Evolutionary conservation across 2,888 invertebrate species (phyloP).

Genomic region (Agelastica alni): DNA sequence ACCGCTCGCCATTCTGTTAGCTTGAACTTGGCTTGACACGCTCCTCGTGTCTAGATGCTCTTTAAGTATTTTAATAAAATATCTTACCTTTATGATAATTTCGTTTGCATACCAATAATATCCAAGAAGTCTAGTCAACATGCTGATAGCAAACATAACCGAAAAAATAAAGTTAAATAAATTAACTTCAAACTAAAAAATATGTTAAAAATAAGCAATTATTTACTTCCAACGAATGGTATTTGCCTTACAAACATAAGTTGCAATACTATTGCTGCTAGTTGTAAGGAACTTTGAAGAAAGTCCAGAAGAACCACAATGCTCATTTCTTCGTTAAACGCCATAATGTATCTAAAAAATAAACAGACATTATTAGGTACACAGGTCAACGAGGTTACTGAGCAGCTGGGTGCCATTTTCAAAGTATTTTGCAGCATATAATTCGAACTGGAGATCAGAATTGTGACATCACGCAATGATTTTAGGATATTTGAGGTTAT

Average conservation of each 20-base stretch:
- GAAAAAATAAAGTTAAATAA: slow-evolving; percentile 24
- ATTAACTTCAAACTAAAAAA: slow-evolving; percentile 24
- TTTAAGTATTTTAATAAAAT: background rate
- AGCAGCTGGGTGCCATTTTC: too few relatives aligned
- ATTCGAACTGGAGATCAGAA: too few relatives aligned
- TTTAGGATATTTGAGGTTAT: too few relatives aligned
- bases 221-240: background rate
- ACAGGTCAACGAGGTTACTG: too few relatives aligned
- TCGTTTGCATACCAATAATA: slow-evolving; percentile 40
- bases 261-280: slow-evolving; percentile 36
- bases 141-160: slow-evolving; percentile 31
- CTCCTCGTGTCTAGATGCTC: background rate
- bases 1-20: too few relatives aligned
- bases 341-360: slow-evolving; percentile 27
- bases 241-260: slow-evolving; percentile 33
- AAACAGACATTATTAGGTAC: background rate
- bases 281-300: slow-evolving; percentile 39
- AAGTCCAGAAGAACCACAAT: slow-evolving; percentile 40
- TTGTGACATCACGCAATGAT: too few relatives aligned
- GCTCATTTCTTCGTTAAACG: slow-evolving; percentile 37
- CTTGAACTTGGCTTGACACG: too few relatives aligned
- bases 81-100: slow-evolving; percentile 33
- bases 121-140: slow-evolving; percentile 35
- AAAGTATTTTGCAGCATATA: too few relatives aligned
- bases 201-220: background rate